Evolutionary conservation across 2,113 vertebrate genomes (phyloP).

Genomic region (Calyptomena viridis): DNA sequence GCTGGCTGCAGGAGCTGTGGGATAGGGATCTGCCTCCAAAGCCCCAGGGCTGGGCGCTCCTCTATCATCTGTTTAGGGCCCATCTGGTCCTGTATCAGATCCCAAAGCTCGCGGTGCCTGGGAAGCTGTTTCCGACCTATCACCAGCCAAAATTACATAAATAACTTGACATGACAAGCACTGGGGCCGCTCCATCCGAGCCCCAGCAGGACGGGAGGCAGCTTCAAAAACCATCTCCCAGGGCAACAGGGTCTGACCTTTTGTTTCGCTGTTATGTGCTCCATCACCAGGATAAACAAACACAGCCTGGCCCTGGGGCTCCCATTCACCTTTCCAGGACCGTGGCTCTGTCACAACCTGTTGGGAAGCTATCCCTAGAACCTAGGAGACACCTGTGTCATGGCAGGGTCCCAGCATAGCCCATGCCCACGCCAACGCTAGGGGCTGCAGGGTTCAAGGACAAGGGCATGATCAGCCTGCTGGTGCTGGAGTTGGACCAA

Average conservation of each 20-base stretch:
- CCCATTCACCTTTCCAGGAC: slow-evolving; percentile 59
- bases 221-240: slow-evolving; percentile 67
- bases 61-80: background rate
- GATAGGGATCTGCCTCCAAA: background rate
- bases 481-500: background rate
- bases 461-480: background rate
- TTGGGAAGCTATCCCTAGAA: slow-evolving; percentile 4
- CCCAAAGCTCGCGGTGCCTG: background rate
- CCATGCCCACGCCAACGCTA: rapidly evolving
- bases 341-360: slow-evolving; percentile 52
- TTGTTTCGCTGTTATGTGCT: slow-evolving; percentile 43
- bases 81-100: background rate
- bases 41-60: background rate
- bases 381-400: background rate
- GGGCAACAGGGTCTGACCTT: slow-evolving; percentile 67
- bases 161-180: slow-evolving; percentile 13
- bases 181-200: background rate
- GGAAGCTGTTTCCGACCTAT: background rate
- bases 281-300: slow-evolving; percentile 57
- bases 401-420: background rate
- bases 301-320: slow-evolving; percentile 51
- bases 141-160: background rate
- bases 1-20: background rate
- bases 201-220: slow-evolving; percentile 18
- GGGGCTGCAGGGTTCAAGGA: background rate